Evolutionary conservation across 2,888 invertebrate species (phyloP), one percentile per base, ranked within the genome.

Genomic region (Sympetrum striolatum): DNA sequence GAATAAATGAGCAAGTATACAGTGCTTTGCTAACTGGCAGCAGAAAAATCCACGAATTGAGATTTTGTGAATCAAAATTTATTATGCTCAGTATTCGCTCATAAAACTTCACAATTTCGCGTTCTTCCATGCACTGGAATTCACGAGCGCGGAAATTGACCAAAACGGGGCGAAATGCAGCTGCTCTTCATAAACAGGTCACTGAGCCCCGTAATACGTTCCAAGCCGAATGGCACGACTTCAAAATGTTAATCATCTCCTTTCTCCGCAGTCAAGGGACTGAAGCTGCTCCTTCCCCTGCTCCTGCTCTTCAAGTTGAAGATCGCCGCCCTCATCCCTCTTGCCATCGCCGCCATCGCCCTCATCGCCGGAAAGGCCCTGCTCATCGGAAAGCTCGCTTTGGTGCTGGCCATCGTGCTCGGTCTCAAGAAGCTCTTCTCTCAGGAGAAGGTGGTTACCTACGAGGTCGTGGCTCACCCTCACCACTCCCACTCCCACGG

Each of bases 381-480:
- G 80, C 93, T 97, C 2, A 93, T 98, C 31, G 96, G 96, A 86
- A 97, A 98, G 93, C 91, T 97, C 90, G 97, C 97, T 0, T 93
- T 97, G 15, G 94, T 97, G 90, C 94, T 97, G 18, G 96, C 96
- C 53, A 96, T 96, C 58, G 94, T 97, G 1, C 95, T 97, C 92
- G 96, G 96, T 81, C 93, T 96, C 58, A 90, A 90, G 80, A 90
- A 90, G 25, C 80, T 90, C n/a, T 90, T 90, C 90, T 93, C 94
- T 2, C 96, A 96, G 93, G 96, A 97, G 94, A 97, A 97, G 93
- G 97, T 97, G 93, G 98, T 98, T 92, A 98, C 98, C 5, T 98
- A 98, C 93, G 98, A 98, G 93, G 97, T 98, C 60, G 97, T 98
- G 0, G 96, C 97, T 0, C 98, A 98, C 93, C 97, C 97, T 90